Conservation (phyloP, 2,113 vertebrate genomes). For the Entelurus aequoreus region DNA sequence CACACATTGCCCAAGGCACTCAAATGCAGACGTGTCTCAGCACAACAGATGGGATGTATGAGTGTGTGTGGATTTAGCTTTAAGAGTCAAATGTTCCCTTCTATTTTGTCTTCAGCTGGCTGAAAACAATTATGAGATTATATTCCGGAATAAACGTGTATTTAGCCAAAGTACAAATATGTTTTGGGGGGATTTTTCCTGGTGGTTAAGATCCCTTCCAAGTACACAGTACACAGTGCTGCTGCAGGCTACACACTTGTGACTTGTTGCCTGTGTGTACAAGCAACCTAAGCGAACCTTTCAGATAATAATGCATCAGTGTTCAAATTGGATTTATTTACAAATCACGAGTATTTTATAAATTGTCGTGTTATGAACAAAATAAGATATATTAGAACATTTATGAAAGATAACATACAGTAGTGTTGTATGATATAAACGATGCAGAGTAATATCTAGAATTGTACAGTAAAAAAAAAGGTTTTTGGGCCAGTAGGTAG, state of each 20-base stretch:
- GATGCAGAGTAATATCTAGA: too few species aligned
- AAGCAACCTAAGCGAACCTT: neutral
- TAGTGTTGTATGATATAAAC: too few species aligned
- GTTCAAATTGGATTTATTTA: too few species aligned
- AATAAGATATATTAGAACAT: too few species aligned
- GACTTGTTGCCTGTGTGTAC: slow-evolving; percentile 13
- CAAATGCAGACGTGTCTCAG: slow-evolving; percentile 43
- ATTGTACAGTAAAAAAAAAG: too few species aligned
- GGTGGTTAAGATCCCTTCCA: slow-evolving; percentile 27
- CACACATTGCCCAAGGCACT: slow-evolving; percentile 25
- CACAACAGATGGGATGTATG: slow-evolving; percentile 12
- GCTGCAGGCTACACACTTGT: slow-evolving; percentile 17
- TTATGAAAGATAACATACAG: too few species aligned
- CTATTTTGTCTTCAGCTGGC: neutral
- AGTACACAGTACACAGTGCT: neutral
- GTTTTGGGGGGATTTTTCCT: slow-evolving; percentile 1
- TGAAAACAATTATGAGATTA: neutral
- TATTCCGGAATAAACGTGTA: neutral
- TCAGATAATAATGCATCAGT: too few species aligned
- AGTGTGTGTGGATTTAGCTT: neutral
- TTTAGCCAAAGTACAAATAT: neutral
- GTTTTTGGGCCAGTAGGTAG: too few species aligned
- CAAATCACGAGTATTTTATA: too few species aligned
- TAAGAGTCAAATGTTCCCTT: too few species aligned
- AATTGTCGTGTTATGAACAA: too few species aligned